Percentiles rank a stretch among this genome's conserved stretches.
phyloP scores from a whole-genome alignment of 2,113 vertebrate genomes.

The Spea multiplicata region DNA sequence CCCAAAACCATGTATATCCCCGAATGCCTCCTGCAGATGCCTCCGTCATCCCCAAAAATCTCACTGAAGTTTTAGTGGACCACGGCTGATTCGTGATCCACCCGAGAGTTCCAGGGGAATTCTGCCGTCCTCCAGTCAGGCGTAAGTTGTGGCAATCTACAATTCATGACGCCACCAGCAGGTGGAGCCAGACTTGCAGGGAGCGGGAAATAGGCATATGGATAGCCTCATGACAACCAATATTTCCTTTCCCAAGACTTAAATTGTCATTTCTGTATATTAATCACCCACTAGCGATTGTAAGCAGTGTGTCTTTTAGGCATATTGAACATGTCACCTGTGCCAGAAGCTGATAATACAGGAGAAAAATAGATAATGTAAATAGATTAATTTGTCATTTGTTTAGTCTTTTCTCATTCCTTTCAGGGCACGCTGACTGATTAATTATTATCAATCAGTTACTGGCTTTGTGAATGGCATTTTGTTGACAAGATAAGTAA shows the following conservation, averaged over 20 bases:
- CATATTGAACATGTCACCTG: constrained; percentile 8
- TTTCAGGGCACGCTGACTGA: constrained; percentile 19
- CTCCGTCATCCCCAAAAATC: too few species aligned
- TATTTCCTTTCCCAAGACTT: background rate
- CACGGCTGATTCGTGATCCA: too few species aligned
- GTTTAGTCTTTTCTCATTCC: background rate
- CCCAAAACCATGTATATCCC: too few species aligned
- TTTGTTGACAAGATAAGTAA: constrained; percentile 10
- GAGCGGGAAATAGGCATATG: too few species aligned
- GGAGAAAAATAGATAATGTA: background rate
- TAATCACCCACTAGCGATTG: background rate
- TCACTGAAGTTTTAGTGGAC: too few species aligned
- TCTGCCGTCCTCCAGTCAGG: too few species aligned
- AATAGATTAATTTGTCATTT: constrained; percentile 21
- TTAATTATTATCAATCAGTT: constrained; percentile 35
- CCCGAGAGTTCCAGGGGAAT: too few species aligned
- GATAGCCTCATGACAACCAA: background rate
- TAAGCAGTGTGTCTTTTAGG: background rate
- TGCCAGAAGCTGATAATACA: constrained; percentile 8
- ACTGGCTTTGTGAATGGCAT: constrained; percentile 7
- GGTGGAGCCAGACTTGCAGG: too few species aligned
- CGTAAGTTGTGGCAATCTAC: too few species aligned
- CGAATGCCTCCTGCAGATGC: too few species aligned
- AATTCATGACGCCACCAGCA: too few species aligned
- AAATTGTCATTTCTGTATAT: background rate